Evolutionary conservation across 2,113 vertebrate species (phyloP).

Genomic region (Microcebus murinus): DNA sequence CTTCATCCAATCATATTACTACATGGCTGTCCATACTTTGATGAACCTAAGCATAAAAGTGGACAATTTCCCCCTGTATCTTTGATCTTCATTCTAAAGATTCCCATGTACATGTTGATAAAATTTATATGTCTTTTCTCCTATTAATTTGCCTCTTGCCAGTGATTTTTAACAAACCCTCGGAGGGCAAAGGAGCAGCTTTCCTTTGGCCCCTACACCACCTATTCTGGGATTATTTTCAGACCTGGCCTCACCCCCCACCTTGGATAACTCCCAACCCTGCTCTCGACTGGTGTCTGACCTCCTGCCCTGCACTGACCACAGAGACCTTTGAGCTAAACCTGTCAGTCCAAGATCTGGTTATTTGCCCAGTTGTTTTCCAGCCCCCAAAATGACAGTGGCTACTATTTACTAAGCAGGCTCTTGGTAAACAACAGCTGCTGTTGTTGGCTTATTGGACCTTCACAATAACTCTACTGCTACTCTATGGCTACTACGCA

Average conservation of each 20-base stretch:
- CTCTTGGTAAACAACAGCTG: not conserved
- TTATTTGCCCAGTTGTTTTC: not conserved
- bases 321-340: not conserved
- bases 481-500: not conserved
- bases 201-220: not conserved
- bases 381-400: not conserved
- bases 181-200: not conserved
- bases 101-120: not conserved
- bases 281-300: not conserved
- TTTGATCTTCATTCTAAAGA: not conserved
- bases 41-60: not conserved
- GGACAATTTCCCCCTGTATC: not conserved
- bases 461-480: not conserved
- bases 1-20: not conserved
- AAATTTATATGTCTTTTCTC: not conserved
- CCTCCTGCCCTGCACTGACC: not conserved
- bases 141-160: not conserved
- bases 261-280: not conserved
- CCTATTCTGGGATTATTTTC: not conserved
- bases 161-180: not conserved
- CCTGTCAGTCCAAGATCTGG: not conserved
- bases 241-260: not conserved
- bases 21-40: not conserved
- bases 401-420: not conserved
- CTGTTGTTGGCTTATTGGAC: not conserved